Evolutionary conservation across 1,140 invertebrate genomes (phyloP).

Genomic region (Microplitis mediator): DNA sequence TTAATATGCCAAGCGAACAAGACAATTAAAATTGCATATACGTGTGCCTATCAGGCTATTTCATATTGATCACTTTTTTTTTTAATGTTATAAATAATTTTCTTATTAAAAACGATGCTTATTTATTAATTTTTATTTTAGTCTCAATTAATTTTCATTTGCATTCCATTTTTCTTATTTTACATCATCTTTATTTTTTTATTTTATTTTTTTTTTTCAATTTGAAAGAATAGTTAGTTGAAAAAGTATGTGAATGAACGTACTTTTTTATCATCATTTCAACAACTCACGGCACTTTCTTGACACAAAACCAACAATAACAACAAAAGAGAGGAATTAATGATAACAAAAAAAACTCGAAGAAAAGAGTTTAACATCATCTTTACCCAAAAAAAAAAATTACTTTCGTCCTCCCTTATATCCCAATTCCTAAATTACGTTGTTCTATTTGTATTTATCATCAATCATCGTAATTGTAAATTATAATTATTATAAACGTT

Average conservation of each 20-base stretch:
- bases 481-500: constrained; percentile 65
- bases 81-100: not conserved
- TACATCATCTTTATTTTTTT: too few relatives aligned
- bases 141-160: too few relatives aligned
- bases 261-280: not conserved
- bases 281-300: not conserved
- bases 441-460: constrained; percentile 64
- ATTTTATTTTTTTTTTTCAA: not conserved
- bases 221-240: too few relatives aligned
- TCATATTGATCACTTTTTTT: constrained; percentile 4
- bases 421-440: constrained; percentile 36
- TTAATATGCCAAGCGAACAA: constrained; percentile 18
- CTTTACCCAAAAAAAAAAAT: not conserved
- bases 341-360: not conserved
- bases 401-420: constrained; percentile 33
- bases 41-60: not conserved
- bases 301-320: not conserved
- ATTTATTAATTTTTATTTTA: not conserved
- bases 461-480: constrained; percentile 64
- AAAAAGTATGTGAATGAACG: too few relatives aligned
- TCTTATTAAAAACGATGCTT: not conserved
- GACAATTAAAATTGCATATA: not conserved
- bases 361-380: not conserved
- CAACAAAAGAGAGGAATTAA: not conserved
- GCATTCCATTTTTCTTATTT: too few relatives aligned